Base-by-base conservation (phyloP, 2,113 vertebrate species). In the Hemiscyllium ocellatum region DNA sequence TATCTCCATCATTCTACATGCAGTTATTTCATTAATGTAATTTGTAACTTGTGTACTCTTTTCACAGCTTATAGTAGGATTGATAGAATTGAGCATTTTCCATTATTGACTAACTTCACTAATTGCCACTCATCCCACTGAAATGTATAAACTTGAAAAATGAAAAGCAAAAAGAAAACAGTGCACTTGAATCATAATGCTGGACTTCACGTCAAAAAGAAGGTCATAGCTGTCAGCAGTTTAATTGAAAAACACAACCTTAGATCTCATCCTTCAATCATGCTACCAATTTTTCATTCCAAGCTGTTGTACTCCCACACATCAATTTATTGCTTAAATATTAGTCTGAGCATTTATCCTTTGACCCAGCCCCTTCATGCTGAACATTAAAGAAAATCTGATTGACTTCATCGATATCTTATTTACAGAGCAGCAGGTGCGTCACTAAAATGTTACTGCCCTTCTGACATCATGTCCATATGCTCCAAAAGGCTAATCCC, bases 241-340 rank as follows among this genome's bases (percentile, higher is more conserved):
- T 95, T 70, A 72, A 95, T 65, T 95, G 94, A 95, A 95, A 95
- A 76, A 33, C 94, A 33, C 47, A 72, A 72, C 68, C 69, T 52
- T 95, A 72, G 94, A 95, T 95, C 69, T 95, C 10, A 52, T 72
- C 20, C 13, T 52, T 95, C 68, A 95, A n/a, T 93, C 33, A 65
- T 93, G 61, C 61, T 42, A 42, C 61, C 33, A 66, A 95, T 76
- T 68, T 15, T 72, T 52, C 37, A 72, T 95, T 72, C 68, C 13
- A 72, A 72, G 94, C 24, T 47, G 68, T n/a, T 50, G 68, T 72
- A 76, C 94, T 95, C 94, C 68, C 94, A 52, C 94, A 76, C 24
- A 52, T 72, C 69, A 42, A 76, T 33, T 93, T 72, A 72, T 52
- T 95, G 94, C 42, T 76, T 95, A 95, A 95, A 95, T 76, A 72